Base-by-base conservation (phyloP, 2,888 invertebrate species). In the Lapara coniferarum region DNA sequence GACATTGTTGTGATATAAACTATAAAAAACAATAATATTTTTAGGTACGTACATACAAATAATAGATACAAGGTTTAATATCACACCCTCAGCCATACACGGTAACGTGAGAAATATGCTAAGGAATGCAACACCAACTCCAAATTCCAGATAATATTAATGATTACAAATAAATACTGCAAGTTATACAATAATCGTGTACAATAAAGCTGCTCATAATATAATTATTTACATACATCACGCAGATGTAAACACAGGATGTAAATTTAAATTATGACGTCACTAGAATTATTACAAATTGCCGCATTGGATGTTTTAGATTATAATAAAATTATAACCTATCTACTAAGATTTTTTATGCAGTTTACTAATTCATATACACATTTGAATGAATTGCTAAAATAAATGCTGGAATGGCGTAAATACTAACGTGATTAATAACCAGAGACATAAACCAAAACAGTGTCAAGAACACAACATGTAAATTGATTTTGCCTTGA, bases 401-500 rank as follows among this genome's bases (percentile, higher is more conserved):
- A 63, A 49, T 12, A 49, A 19, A 63, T 49, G 19, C 49, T 2
- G 46, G 13, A 59, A 59, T 16, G 8, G 30, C 30, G 30, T 25
- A 30, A 68, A 53, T 44, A 58, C 37, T 13, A 16, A 63, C 53
- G 59, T 46, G 63, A 44, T 53, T 5, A 19, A 37, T 59, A 59
- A 55, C 14, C 10, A 5, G 37, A 69, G 44, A 53, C 19, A 53
- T 51, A 14, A 69, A 69, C 53, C 52, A 52, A 67, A 70, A 70
- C 71, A 75, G 74, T 75, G 77, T 76, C 76, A 79, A 77, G 76
- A 78, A 74, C 75, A 74, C 73, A 67, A 75, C 68, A 75, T 75
- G 76, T 72, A 78, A 79, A 81, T 80, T 71, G 71, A 74, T 76
- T 75, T 84, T 80, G 83, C 87, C 87, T 86, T 85, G 85, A 80